phyloP scores from a whole-genome alignment of 2,797 vertebrate species.

The Gouania willdenowi region DNA sequence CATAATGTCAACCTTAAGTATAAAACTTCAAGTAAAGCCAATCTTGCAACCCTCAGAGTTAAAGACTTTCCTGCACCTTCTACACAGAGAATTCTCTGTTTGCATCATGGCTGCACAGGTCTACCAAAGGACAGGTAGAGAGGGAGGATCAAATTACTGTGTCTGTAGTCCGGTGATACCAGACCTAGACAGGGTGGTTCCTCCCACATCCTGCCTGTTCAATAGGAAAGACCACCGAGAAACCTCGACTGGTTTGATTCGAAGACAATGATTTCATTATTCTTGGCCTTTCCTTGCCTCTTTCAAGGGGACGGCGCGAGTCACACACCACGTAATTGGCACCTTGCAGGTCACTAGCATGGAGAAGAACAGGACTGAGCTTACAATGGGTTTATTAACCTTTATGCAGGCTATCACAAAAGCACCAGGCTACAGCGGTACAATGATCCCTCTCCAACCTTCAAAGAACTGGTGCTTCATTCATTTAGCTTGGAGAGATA shows the following conservation, averaged over 20 bases:
- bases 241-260: slow-evolving; percentile 50
- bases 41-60: slow-evolving; percentile 4
- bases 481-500: slow-evolving; percentile 25
- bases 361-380: slow-evolving; percentile 26
- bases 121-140: no score
- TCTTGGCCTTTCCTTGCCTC: slow-evolving; percentile 21
- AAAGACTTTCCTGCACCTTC: slow-evolving; percentile 15
- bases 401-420: slow-evolving; percentile 40
- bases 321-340: slow-evolving; percentile 54
- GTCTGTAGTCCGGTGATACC: slow-evolving; percentile 49
- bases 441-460: slow-evolving; percentile 41
- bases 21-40: no score
- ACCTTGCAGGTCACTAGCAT: slow-evolving; percentile 45
- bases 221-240: slow-evolving; percentile 45
- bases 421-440: slow-evolving; percentile 46
- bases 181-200: slow-evolving; percentile 49
- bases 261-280: slow-evolving; percentile 63
- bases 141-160: slow-evolving; percentile 65
- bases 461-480: slow-evolving; percentile 44
- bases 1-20: no score
- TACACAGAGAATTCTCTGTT: slow-evolving; percentile 66
- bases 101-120: slow-evolving; percentile 29
- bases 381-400: slow-evolving; percentile 59
- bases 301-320: slow-evolving; percentile 22
- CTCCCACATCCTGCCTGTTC: slow-evolving; percentile 60